Evolutionary conservation across 2,113 vertebrate genomes (phyloP).

Genomic region (Salvator merianae): DNA sequence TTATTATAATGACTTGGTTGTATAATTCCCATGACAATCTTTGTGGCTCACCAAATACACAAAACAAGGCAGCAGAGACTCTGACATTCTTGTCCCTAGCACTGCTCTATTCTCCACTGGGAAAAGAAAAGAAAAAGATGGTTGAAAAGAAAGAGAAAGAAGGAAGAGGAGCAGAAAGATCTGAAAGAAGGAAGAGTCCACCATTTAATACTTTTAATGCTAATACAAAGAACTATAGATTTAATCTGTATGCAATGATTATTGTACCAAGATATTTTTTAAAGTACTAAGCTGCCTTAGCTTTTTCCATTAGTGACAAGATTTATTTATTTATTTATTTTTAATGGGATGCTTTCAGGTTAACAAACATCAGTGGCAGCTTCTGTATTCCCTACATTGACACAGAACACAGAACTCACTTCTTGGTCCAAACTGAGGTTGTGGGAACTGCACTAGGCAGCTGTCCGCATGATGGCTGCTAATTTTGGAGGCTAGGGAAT

Average conservation of each 20-base stretch:
- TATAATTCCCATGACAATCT: slow-evolving; percentile 16
- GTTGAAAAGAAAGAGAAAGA: slow-evolving; percentile 30
- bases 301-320: neutral
- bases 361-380: no score
- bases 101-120: slow-evolving; percentile 44
- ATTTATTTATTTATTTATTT: no score
- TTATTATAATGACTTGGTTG: slow-evolving; percentile 40
- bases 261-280: slow-evolving; percentile 8
- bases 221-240: slow-evolving; percentile 41
- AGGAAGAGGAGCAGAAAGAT: neutral
- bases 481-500: no score
- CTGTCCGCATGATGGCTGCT: no score
- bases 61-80: slow-evolving; percentile 49
- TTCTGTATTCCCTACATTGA: no score
- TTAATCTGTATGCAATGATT: slow-evolving; percentile 57
- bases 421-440: no score
- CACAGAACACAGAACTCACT: no score
- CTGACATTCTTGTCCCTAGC: slow-evolving; percentile 41
- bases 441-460: no score
- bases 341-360: no score
- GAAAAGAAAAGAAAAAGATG: slow-evolving; percentile 25
- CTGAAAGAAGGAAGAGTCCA: slow-evolving; percentile 23
- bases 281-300: neutral
- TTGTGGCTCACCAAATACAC: slow-evolving; percentile 16
- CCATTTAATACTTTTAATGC: slow-evolving; percentile 39